Conservation (phyloP, 1,140 invertebrate species). For the Cydia amplana region DNA sequence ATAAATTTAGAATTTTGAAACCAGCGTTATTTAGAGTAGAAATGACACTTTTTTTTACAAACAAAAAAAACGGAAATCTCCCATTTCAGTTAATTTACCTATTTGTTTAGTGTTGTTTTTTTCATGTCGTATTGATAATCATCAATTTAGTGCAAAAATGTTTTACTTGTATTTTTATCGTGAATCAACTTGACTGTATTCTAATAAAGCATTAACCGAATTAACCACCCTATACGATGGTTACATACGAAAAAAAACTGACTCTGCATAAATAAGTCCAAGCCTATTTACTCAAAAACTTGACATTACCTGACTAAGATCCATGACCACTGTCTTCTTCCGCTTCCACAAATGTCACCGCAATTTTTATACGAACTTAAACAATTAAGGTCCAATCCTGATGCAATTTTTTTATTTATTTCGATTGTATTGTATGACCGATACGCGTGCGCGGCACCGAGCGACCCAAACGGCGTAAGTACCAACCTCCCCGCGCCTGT, state of each 20-base stretch:
- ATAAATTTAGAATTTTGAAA: too few relatives aligned
- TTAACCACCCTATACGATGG: too few relatives aligned
- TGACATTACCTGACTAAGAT: slow-evolving; percentile 45
- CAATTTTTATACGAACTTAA: not conserved
- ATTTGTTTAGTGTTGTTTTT: too few relatives aligned
- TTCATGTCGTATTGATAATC: too few relatives aligned
- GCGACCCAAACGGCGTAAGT: slow-evolving; percentile 21
- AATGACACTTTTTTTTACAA: too few relatives aligned
- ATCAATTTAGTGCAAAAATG: too few relatives aligned
- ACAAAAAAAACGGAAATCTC: too few relatives aligned
- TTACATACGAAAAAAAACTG: not conserved
- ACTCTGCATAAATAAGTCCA: not conserved
- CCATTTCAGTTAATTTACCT: too few relatives aligned
- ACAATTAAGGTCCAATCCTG: not conserved
- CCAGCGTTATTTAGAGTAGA: too few relatives aligned
- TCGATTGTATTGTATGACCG: slow-evolving; percentile 6
- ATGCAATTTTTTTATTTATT: not conserved
- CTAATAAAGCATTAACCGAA: too few relatives aligned
- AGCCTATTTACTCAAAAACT: not conserved
- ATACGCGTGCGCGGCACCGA: not conserved
- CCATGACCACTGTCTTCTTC: slow-evolving; percentile 35
- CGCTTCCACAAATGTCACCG: not conserved
- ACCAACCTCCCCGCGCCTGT: slow-evolving; percentile 22
- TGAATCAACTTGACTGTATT: too few relatives aligned
- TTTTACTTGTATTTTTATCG: too few relatives aligned